phyloP scores from a whole-genome alignment of 2,797 vertebrate species.

The Cyclopterus lumpus region DNA sequence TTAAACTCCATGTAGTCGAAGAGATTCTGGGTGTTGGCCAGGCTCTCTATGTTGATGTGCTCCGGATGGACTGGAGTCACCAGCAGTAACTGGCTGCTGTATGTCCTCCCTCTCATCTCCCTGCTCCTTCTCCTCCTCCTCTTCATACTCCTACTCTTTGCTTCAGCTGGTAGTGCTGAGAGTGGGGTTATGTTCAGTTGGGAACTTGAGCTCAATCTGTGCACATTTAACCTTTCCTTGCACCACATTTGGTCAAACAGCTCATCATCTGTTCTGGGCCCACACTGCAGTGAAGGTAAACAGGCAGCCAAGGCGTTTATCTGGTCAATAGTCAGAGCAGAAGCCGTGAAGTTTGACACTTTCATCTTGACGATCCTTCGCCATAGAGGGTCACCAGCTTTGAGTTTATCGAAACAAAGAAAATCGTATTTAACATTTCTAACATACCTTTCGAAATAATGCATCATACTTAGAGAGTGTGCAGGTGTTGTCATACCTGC shows the following conservation, averaged over 20 bases:
- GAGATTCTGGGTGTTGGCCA: slow-evolving; percentile 5
- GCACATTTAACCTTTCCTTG: neutral
- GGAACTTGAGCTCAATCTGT: neutral
- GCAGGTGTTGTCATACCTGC: neutral
- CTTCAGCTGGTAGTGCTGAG: neutral
- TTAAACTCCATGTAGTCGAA: neutral
- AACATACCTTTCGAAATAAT: neutral
- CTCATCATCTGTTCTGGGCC: neutral
- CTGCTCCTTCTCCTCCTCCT: neutral
- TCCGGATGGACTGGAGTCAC: neutral
- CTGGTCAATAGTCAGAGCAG: neutral
- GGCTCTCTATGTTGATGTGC: neutral
- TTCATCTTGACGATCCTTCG: neutral
- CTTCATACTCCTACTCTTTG: neutral
- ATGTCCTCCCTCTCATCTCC: neutral
- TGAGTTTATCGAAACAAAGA: slow-evolving; percentile 5
- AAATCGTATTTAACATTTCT: neutral
- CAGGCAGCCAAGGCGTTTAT: neutral
- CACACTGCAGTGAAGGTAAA: slow-evolving; percentile 14
- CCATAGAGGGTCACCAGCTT: neutral
- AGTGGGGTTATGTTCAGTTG: neutral
- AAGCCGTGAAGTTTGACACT: slow-evolving; percentile 3
- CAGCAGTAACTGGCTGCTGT: neutral
- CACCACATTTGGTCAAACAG: slow-evolving; percentile 19
- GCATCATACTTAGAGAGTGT: neutral